These are phyloP conservation scores for Epinephelus fuscoguttatus DNA, from an alignment of 2,113 vertebrate species.

Conservation along the genomic window DNA sequence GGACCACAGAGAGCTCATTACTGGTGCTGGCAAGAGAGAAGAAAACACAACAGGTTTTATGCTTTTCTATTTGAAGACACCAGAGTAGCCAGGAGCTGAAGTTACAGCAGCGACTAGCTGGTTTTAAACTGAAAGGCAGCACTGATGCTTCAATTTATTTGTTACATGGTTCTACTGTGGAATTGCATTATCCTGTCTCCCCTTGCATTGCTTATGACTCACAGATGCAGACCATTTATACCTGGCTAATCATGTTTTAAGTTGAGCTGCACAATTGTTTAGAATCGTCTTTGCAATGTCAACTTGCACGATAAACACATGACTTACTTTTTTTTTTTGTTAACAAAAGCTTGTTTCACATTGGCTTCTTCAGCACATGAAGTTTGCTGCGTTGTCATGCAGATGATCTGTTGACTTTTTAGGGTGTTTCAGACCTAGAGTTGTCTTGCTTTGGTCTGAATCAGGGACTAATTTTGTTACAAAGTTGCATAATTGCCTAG, in stretches of 20 bases:
- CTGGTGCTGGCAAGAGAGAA: slow-evolving; percentile 30
- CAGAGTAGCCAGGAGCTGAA: not conserved
- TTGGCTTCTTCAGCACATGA: no score
- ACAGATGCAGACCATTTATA: not conserved
- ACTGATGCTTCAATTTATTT: not conserved
- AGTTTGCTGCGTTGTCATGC: no score
- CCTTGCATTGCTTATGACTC: not conserved
- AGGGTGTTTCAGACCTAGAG: no score
- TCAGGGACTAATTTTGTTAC: no score
- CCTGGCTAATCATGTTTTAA: not conserved
- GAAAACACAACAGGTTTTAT: slow-evolving; percentile 48
- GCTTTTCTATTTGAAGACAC: slow-evolving; percentile 45
- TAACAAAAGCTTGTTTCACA: no score
- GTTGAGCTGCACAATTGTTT: no score
- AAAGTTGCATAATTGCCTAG: no score
- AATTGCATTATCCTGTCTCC: not conserved
- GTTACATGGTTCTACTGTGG: not conserved
- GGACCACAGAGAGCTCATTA: slow-evolving; percentile 35
- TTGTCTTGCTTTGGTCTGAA: no score
- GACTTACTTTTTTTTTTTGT: no score
- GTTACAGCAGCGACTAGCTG: not conserved
- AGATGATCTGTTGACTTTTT: no score
- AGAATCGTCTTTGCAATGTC: no score
- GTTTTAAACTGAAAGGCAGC: not conserved
- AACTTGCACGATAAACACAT: no score